Conservation (phyloP, 1,140 invertebrate species). For the Drosophila novamexicana region DNA sequence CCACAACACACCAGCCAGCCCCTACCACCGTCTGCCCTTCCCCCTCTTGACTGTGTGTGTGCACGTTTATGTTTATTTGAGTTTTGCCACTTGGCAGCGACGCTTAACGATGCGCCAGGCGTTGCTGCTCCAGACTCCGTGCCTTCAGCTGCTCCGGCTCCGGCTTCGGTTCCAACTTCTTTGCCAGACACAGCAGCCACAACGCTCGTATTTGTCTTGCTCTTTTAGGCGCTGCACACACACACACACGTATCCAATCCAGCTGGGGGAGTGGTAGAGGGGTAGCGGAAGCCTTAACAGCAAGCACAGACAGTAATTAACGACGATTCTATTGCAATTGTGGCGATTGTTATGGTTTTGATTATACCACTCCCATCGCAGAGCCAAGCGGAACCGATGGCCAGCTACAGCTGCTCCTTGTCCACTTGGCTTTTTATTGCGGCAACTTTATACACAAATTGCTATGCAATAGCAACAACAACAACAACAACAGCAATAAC, state of each 20-base stretch:
- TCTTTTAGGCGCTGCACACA: slow-evolving; percentile 67
- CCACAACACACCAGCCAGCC: slow-evolving; percentile 2
- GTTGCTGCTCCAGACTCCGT: slow-evolving; percentile 37
- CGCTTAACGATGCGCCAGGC: slow-evolving; percentile 74
- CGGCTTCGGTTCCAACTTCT: slow-evolving; percentile 52
- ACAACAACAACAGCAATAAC: slow-evolving; percentile 35
- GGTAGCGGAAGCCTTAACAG: slow-evolving; percentile 37
- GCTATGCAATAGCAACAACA: slow-evolving; percentile 60
- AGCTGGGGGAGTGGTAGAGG: not conserved
- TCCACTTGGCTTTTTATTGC: slow-evolving; percentile 67
- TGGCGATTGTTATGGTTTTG: slow-evolving; percentile 84
- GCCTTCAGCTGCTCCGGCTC: not conserved
- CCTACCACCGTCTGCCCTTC: not conserved
- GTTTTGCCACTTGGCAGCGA: slow-evolving; percentile 81
- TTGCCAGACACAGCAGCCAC: slow-evolving; percentile 48
- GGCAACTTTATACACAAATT: slow-evolving; percentile 62
- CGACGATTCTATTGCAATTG: slow-evolving; percentile 84
- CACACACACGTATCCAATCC: slow-evolving; percentile 14
- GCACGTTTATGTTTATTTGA: slow-evolving; percentile 81
- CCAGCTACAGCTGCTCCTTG: slow-evolving; percentile 41
- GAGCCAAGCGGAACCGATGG: slow-evolving; percentile 12
- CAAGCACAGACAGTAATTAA: slow-evolving; percentile 83
- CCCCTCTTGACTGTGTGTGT: slow-evolving; percentile 36
- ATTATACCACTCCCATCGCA: slow-evolving; percentile 51
- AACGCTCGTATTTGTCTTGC: slow-evolving; percentile 74